Conservation (phyloP, 1,140 invertebrate species). For the Drosophila watanabei region DNA sequence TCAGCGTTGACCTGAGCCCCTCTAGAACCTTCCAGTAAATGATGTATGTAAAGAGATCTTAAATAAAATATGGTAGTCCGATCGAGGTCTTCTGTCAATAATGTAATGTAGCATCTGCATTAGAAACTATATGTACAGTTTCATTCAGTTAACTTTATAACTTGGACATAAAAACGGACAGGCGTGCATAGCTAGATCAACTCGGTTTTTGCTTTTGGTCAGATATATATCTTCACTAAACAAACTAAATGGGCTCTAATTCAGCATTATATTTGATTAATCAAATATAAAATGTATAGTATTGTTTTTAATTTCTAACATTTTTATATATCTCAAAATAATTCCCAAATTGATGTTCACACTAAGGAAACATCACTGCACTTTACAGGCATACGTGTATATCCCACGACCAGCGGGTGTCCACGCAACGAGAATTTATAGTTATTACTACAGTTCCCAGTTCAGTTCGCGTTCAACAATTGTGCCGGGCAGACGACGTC, state of each 20-base stretch:
- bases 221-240: no score
- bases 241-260: background rate
- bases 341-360: background rate
- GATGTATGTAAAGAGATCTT: no score
- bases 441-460: conserved; percentile 65
- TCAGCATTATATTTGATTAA: background rate
- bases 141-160: no score
- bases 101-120: no score
- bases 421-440: conserved; percentile 71
- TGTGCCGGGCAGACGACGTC: conserved; percentile 53
- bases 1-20: background rate
- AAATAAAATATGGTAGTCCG: no score
- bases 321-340: background rate
- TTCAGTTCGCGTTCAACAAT: conserved; percentile 56
- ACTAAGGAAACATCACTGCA: conserved; percentile 3
- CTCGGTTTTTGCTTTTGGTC: no score
- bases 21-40: background rate
- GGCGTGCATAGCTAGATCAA: no score
- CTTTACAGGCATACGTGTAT: background rate
- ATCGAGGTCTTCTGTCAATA: no score
- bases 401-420: conserved; percentile 25
- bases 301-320: background rate
- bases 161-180: no score
- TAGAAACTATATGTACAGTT: no score
- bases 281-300: background rate